Base-by-base conservation (phyloP, 2,797 vertebrate genomes). In the Oreortyx pictus region DNA sequence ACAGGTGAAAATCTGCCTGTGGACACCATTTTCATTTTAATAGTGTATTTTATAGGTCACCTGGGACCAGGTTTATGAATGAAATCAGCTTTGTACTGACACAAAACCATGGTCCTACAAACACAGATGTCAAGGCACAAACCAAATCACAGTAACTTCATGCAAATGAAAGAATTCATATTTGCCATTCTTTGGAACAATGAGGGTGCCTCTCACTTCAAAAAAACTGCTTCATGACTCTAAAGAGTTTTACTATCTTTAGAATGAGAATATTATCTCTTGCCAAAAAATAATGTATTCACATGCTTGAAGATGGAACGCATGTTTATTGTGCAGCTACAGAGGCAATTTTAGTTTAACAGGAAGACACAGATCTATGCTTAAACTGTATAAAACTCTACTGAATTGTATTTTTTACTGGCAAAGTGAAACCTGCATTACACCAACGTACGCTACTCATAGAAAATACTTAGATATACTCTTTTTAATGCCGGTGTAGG, bases 401-500 rank as follows among this genome's bases (percentile, higher is more conserved):
- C 35, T 90, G 33, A 74, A 57, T 74, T 81, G 19, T 35, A 14
- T 41, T 82, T 25, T 29, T 5, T 71, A 82, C 27, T 57, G 43
- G 46, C 35, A 90, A 59, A 44, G 72, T 89, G 93, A 89, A 93
- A 82, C 52, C 77, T 61, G 46, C 31, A 46, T 70, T 44, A 70
- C 35, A 44, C 24, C 71, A 35, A 60, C 88, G 78, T 67, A 71
- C 57, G 29, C 27, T 71, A 57, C 43, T 82, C 74, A 14, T 60
- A 18, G n/a, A 37, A 89, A 65, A 39, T 82, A 39, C 73, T 90
- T 95, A 80, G 61, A 57, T 43, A 64, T 7, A n/a, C 29, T 50
- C 22, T 39, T 31, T 78, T 86, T 46, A 78, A 64, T 74, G 44
- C 61, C 81, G 13, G 1, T 19, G 25, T 41, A 82, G 65, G 65